Conservation (phyloP, 1,140 invertebrate species). For the Atta texana region DNA sequence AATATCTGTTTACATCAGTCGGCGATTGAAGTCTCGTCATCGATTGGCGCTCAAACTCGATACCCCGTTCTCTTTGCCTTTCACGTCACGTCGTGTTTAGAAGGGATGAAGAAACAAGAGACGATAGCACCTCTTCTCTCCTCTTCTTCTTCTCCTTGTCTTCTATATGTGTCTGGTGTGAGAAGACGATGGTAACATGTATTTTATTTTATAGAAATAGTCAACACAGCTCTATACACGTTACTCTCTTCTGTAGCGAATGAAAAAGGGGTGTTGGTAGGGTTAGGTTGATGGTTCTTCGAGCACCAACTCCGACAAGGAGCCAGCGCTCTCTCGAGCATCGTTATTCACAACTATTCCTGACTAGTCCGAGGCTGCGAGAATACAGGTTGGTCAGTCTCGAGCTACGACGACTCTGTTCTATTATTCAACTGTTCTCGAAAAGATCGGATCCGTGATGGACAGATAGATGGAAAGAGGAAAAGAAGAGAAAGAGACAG, state of each 20-base stretch:
- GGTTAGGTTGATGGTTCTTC: constrained; percentile 58
- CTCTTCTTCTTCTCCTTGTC: constrained; percentile 13
- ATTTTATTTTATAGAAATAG: constrained; percentile 62
- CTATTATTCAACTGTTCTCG: constrained; percentile 78
- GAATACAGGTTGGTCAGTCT: constrained; percentile 70
- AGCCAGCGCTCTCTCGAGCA: constrained; percentile 78
- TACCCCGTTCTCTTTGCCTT: constrained; percentile 41
- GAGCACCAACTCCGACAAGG: constrained; percentile 62
- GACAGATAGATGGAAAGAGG: background rate
- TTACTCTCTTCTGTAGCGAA: background rate
- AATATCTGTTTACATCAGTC: constrained; percentile 49
- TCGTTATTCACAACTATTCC: constrained; percentile 83
- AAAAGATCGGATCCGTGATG: constrained; percentile 53
- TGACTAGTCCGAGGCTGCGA: constrained; percentile 71
- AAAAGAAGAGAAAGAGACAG: background rate
- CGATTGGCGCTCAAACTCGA: constrained; percentile 52
- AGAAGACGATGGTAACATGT: constrained; percentile 15
- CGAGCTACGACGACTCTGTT: constrained; percentile 71
- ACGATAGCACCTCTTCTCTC: constrained; percentile 25
- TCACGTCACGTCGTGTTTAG: constrained; percentile 57
- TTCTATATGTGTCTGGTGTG: constrained; percentile 6
- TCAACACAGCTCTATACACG: constrained; percentile 32
- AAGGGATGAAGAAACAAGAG: constrained; percentile 45
- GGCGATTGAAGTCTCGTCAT: constrained; percentile 56
- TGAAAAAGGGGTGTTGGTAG: constrained; percentile 22